phyloP scores from a whole-genome alignment of 2,797 vertebrate genomes.

The Cichlasoma orientale region DNA sequence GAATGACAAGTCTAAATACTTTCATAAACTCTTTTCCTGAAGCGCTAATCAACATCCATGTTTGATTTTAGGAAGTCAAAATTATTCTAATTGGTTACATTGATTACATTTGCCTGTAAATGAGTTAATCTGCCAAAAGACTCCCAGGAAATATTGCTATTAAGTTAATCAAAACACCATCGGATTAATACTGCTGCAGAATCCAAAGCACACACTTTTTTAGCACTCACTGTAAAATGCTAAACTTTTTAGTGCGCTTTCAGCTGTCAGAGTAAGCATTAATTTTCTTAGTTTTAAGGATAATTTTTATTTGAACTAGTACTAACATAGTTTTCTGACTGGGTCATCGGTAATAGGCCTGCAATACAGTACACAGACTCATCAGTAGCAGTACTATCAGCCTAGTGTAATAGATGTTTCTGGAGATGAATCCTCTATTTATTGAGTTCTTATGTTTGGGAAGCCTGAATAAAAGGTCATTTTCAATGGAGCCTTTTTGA shows the following conservation, averaged over 20 bases:
- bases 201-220: neutral
- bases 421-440: neutral
- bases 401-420: neutral
- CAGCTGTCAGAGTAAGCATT: neutral
- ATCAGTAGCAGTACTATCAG: neutral
- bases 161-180: slow-evolving; percentile 2
- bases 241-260: rapidly evolving
- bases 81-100: slow-evolving; percentile 10
- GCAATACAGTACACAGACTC: neutral
- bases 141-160: neutral
- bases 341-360: neutral
- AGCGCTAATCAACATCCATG: neutral
- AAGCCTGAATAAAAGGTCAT: neutral
- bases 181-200: neutral
- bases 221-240: neutral
- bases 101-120: slow-evolving; percentile 12
- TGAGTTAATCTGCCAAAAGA: neutral
- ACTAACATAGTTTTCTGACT: too few species aligned
- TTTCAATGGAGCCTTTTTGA: neutral
- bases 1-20: neutral
- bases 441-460: neutral
- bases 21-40: neutral
- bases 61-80: slow-evolving; percentile 26
- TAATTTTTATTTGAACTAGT: neutral
- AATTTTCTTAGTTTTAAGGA: too few species aligned